Evolutionary conservation across 2,888 invertebrate species (phyloP).

Genomic region (Cinara cedri): DNA sequence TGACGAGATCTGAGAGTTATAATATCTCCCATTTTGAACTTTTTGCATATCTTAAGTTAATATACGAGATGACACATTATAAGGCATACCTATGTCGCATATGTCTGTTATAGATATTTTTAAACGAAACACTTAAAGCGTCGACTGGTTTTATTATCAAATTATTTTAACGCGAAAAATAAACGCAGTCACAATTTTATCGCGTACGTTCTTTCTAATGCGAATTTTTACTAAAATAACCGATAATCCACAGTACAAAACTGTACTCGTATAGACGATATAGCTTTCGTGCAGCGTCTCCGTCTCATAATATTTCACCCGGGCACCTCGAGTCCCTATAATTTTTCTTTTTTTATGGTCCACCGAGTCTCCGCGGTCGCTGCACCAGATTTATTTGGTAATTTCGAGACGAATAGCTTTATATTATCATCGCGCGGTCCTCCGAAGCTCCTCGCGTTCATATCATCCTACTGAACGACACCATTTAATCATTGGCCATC

Average conservation of each 20-base stretch:
- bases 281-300: background rate
- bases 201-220: background rate
- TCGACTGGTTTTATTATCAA: no score
- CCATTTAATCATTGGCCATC: conserved; percentile 20
- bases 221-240: background rate
- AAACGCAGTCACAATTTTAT: no score
- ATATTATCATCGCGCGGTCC: background rate
- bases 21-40: no score
- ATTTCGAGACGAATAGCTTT: conserved; percentile 46
- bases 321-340: conserved; percentile 5
- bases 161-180: no score
- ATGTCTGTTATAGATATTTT: no score
- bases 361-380: background rate
- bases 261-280: background rate
- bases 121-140: no score
- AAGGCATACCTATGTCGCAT: no score
- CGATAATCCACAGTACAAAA: background rate
- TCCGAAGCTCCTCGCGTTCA: background rate
- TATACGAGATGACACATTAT: no score
- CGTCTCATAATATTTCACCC: conserved; percentile 22
- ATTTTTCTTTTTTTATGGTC: conserved; percentile 31
- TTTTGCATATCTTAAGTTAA: no score
- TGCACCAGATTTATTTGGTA: conserved; percentile 32
- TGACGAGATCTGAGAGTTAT: no score
- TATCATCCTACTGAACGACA: background rate